These are phyloP conservation scores for Pogoniulus pusillus DNA, from an alignment of 2,797 vertebrate species.

Conservation along the genomic window DNA sequence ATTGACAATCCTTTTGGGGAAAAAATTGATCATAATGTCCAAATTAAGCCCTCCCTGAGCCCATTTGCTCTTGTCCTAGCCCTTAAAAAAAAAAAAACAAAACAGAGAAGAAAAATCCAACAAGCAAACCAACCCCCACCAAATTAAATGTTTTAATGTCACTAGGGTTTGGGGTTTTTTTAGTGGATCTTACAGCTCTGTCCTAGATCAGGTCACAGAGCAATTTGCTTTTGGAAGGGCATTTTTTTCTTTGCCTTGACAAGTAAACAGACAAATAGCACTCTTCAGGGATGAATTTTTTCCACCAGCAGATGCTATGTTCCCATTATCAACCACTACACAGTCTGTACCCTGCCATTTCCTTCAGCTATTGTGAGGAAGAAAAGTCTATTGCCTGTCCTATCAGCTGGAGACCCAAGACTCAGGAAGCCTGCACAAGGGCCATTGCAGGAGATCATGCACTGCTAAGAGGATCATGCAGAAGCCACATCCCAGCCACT, in stretches of 20 bases:
- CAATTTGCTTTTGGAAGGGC: neutral
- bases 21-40: too few relatives aligned
- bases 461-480: neutral
- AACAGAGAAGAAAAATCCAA: too few relatives aligned
- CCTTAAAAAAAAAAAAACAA: neutral
- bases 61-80: too few relatives aligned
- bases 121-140: too few relatives aligned
- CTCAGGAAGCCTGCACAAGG: neutral
- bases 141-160: neutral
- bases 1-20: too few relatives aligned
- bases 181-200: neutral
- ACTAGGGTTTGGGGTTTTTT: neutral
- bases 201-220: neutral
- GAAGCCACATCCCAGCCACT: neutral
- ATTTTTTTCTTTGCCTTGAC: neutral
- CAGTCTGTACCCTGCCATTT: neutral
- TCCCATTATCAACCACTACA: neutral
- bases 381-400: neutral
- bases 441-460: rapidly evolving
- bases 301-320: neutral
- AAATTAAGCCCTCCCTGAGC: too few relatives aligned
- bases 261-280: neutral
- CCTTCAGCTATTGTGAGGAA: neutral
- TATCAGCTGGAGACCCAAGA: neutral
- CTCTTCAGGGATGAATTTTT: neutral